phyloP scores from a whole-genome alignment of 2,888 invertebrate species.

The Eucera pruinosa region DNA sequence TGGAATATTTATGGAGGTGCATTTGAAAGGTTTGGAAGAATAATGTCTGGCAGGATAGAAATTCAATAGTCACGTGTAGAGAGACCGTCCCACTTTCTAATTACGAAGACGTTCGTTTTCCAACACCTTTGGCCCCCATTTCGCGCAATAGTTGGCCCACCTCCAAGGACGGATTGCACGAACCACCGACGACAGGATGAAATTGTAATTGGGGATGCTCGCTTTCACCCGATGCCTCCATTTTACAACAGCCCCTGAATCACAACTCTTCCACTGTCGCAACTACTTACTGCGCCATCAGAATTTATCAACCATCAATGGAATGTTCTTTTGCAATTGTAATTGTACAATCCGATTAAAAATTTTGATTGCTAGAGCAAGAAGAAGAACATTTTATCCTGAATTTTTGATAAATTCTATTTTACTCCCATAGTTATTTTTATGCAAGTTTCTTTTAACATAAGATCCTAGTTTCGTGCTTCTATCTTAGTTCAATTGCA shows the following conservation, averaged over 20 bases:
- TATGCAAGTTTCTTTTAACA: too few species aligned
- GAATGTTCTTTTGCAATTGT: slow-evolving; percentile 6
- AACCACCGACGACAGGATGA: slow-evolving; percentile 22
- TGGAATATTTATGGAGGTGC: not conserved
- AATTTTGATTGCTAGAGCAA: too few species aligned
- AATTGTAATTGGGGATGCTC: slow-evolving; percentile 35
- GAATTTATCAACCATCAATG: not conserved
- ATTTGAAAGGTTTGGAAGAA: not conserved
- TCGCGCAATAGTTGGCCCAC: slow-evolving; percentile 61
- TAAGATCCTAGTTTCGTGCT: too few species aligned
- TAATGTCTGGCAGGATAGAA: not conserved
- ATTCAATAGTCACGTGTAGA: slow-evolving; percentile 16
- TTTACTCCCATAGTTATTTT: too few species aligned
- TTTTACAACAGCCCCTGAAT: slow-evolving; percentile 8
- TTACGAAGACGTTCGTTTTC: slow-evolving; percentile 59
- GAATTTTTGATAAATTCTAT: too few species aligned
- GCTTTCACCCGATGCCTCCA: slow-evolving; percentile 56
- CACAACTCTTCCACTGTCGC: slow-evolving; percentile 27
- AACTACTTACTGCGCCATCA: not conserved
- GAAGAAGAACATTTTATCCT: too few species aligned
- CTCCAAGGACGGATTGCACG: slow-evolving; percentile 55
- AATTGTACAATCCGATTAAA: too few species aligned
- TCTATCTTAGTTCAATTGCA: too few species aligned
- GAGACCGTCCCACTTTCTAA: slow-evolving; percentile 61
- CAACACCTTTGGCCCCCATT: slow-evolving; percentile 59